Evolutionary conservation across 2,888 invertebrate genomes (phyloP), one percentile per base, ranked within the genome.

Genomic region (Mactromeris polynyma): DNA sequence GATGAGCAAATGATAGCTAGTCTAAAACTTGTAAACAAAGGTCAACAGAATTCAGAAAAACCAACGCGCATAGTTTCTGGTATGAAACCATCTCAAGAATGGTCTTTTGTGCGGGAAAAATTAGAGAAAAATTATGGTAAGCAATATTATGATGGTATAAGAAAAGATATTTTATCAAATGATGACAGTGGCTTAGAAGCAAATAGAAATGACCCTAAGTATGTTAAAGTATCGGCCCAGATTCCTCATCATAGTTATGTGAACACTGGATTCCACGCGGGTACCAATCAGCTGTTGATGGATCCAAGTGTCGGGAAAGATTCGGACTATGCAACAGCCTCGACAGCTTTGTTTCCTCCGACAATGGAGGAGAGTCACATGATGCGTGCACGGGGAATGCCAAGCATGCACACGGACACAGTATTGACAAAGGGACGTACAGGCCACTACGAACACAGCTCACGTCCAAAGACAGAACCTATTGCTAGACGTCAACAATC

Each of bases 1-100:
- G 94, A 94, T 81, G 94, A 94, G 40, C 94, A 94, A 83, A 69
- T 93, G 26, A 80, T 92, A 84, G 94, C 94, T 17, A 94, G 94
- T 89, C 80, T 94, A 26, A 91, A 92, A 51, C 79, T 92, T 42
- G 86, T 94, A 88, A 78, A 91, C 91, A 58, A 86, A 89, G 2
- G 9, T 33, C 87, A 26, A 82, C 88, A 54, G 17, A 38, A 46
- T 3, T 79, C 81, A 7, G 83, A 87, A 19, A 78, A 73, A 21
- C 79, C 84, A 38, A 79, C 46, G 38, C 51, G 73, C 2, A 36
- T 73, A 2, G 36, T 73, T 1, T 73, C 83, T 19, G 77, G 81
- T 69, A 31, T 89, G 36, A 85, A 83, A 51, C 80, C 83, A 0
- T 93, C 93, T 0, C 92, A 93, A n/a, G 94, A 94, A 83, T 94